Percentiles rank a stretch among this genome's conserved stretches.
Evolutionary conservation across 23 tunicate genomes (phyloP).

Genomic region (Styela plicata): DNA sequence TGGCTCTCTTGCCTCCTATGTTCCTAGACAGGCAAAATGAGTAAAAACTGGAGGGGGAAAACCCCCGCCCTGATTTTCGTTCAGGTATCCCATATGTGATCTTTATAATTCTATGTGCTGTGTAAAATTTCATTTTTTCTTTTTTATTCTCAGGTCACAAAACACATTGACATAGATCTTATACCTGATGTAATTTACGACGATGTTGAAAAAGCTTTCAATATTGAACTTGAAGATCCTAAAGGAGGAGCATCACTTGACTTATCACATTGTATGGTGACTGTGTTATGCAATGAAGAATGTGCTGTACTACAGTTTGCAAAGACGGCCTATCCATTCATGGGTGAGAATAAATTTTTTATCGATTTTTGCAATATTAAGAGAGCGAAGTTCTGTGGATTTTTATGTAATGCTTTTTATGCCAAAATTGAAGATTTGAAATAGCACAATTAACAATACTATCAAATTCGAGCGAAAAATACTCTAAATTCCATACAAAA

Average conservation of each 20-base stretch:
- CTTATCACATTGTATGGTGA: slow-evolving; percentile 91
- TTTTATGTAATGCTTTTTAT: too few relatives aligned
- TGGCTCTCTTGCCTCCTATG: too few relatives aligned
- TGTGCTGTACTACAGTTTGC: slow-evolving; percentile 93
- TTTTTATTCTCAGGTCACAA: slow-evolving; percentile 53
- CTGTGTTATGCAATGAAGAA: slow-evolving; percentile 91
- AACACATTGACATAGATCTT: slow-evolving; percentile 69
- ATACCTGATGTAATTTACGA: slow-evolving; percentile 85
- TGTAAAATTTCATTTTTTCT: background rate
- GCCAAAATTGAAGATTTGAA: too few relatives aligned
- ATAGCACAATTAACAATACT: too few relatives aligned
- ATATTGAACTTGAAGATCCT: slow-evolving; percentile 84
- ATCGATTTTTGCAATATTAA: too few relatives aligned
- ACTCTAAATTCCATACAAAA: too few relatives aligned
- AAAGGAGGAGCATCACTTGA: slow-evolving; percentile 94
- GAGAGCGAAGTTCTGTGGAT: too few relatives aligned
- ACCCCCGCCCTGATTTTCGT: too few relatives aligned
- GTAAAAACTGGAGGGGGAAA: too few relatives aligned
- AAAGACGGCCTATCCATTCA: slow-evolving; percentile 93
- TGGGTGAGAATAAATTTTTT: too few relatives aligned
- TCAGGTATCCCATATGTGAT: background rate
- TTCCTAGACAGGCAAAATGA: too few relatives aligned
- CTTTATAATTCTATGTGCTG: background rate
- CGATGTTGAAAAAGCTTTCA: slow-evolving; percentile 95
- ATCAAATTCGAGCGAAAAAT: too few relatives aligned